Conservation (phyloP, 2,113 vertebrate species). For the Gavia stellata region DNA sequence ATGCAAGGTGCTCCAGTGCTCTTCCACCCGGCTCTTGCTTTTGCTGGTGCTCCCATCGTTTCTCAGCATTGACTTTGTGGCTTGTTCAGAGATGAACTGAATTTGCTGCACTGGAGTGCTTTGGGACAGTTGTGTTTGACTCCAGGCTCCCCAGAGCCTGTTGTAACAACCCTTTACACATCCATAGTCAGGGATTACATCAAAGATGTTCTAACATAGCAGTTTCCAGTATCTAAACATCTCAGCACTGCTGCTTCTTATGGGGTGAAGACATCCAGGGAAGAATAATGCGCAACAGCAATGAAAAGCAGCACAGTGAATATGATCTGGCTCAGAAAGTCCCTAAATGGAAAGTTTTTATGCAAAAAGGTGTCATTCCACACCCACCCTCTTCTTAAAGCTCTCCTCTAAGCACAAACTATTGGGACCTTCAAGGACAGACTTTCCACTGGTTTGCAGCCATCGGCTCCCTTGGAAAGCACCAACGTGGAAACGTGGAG, state of each 20-base stretch:
- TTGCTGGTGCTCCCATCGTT: not conserved
- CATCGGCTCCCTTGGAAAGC: not conserved
- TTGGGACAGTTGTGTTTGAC: not conserved
- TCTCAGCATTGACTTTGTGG: not conserved
- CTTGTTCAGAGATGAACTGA: not conserved
- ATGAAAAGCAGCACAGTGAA: not conserved
- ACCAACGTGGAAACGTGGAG: not conserved
- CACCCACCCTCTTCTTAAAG: not conserved
- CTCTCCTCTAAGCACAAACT: not conserved
- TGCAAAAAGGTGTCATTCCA: not conserved
- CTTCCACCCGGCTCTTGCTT: not conserved
- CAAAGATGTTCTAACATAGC: not conserved
- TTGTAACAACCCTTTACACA: not conserved
- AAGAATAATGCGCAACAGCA: not conserved
- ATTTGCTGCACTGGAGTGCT: not conserved
- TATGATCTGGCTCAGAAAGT: not conserved
- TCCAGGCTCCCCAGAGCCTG: not conserved
- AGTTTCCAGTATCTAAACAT: not conserved
- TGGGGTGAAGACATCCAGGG: not conserved
- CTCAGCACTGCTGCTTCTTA: not conserved
- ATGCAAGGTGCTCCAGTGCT: not conserved
- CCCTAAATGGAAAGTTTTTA: not conserved
- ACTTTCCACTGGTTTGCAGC: not conserved
- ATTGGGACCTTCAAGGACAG: not conserved
- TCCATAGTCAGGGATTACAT: not conserved